Percentiles rank a stretch among this genome's conserved stretches.
phyloP scores from a whole-genome alignment of 2,888 invertebrate species.

The Galerucella calmariensis region DNA sequence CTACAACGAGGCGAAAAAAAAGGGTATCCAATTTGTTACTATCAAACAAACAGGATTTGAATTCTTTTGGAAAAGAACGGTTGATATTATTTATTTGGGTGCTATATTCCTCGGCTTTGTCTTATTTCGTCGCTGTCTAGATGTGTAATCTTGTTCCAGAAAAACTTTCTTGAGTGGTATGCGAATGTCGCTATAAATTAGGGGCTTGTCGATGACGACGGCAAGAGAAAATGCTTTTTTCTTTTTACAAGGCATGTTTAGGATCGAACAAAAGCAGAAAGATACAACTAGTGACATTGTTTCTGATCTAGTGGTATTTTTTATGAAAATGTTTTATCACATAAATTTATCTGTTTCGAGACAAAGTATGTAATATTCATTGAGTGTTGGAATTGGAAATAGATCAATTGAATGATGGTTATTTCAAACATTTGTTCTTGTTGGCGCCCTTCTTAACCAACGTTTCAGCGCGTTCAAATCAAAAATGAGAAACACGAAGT shows the following conservation, averaged over 20 bases:
- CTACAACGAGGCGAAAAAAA: not conserved
- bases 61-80: slow-evolving; percentile 24
- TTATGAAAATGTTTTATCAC: not conserved
- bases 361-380: not conserved
- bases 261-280: not conserved
- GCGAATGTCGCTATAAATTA: slow-evolving; percentile 19
- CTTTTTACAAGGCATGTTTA: not conserved
- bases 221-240: not conserved
- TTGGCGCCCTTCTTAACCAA: too few species aligned
- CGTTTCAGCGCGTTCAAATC: too few species aligned
- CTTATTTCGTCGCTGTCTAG: slow-evolving; percentile 14
- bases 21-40: slow-evolving; percentile 13
- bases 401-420: too few species aligned
- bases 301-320: not conserved
- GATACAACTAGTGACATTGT: not conserved
- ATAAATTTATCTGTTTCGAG: not conserved
- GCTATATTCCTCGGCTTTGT: slow-evolving; percentile 14
- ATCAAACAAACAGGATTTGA: slow-evolving; percentile 29
- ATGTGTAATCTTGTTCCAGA: slow-evolving; percentile 12
- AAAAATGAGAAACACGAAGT: too few species aligned
- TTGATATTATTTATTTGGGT: slow-evolving; percentile 28
- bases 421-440: too few species aligned
- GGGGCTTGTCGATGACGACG: slow-evolving; percentile 14
- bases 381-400: too few species aligned
- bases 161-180: slow-evolving; percentile 17